Evolutionary conservation across 2,888 invertebrate genomes (phyloP).

Genomic region (Troglohyphantes excavatus): DNA sequence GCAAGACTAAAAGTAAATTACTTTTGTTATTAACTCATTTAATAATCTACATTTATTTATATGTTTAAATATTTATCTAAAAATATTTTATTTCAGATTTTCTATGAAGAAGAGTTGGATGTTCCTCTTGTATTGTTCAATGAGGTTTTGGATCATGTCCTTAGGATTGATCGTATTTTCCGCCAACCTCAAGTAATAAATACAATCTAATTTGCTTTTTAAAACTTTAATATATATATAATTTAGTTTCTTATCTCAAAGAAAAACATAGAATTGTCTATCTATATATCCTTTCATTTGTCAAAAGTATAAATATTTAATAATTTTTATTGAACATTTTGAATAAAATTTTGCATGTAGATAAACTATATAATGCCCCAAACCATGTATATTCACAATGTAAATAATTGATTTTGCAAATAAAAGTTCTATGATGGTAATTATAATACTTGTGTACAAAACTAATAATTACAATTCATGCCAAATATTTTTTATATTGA

Average conservation of each 20-base stretch:
- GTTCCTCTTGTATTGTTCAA: conserved; percentile 99
- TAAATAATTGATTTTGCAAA: no score
- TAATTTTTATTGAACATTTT: no score
- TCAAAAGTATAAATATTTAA: no score
- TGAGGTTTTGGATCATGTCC: conserved; percentile 98
- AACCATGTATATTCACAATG: no score
- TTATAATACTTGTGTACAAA: neutral
- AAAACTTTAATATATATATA: neutral
- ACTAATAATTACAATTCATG: neutral
- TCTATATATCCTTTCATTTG: no score
- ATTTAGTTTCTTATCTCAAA: no score
- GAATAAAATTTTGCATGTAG: no score
- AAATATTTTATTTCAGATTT: conserved; percentile 86
- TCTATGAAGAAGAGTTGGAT: conserved; percentile 99
- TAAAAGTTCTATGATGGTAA: no score
- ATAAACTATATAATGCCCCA: no score
- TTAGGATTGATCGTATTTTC: conserved; percentile 99
- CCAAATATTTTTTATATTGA: neutral
- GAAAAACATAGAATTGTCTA: no score
- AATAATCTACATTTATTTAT: neutral
- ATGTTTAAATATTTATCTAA: neutral
- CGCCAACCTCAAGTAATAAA: conserved; percentile 91
- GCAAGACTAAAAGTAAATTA: conserved; percentile 92
- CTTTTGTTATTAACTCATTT: neutral
- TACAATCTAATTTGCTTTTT: neutral